Percentiles rank a stretch among this genome's conserved stretches.
Conservation (phyloP, 2,797 vertebrate species). For the Parotocinclus haroldoi region DNA sequence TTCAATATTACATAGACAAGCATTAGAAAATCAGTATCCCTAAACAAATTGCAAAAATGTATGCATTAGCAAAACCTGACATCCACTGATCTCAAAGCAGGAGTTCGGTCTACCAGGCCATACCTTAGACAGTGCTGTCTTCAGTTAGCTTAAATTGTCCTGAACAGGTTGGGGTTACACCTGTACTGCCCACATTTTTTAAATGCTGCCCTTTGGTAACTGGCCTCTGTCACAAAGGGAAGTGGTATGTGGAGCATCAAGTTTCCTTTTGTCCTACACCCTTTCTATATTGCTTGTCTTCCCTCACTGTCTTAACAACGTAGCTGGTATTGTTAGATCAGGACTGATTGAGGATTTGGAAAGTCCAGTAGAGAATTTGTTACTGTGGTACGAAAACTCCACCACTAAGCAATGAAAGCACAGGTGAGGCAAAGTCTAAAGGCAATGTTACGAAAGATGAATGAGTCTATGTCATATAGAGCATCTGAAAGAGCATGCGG, state of each 20-base stretch:
- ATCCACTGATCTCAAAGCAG: conserved; percentile 7
- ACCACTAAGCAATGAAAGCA: background rate
- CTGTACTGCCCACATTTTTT: conserved; percentile 40
- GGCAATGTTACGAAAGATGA: background rate
- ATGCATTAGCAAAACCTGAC: background rate
- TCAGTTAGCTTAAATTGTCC: background rate
- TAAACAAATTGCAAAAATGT: too few species aligned
- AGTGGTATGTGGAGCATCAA: conserved; percentile 49
- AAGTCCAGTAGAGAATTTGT: background rate
- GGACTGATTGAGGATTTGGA: background rate
- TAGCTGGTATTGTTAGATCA: background rate
- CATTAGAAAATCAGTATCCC: too few species aligned
- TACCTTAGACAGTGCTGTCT: conserved; percentile 10
- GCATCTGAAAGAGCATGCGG: conserved; percentile 5
- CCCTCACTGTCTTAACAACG: background rate
- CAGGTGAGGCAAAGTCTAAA: background rate
- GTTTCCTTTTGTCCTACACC: conserved; percentile 33
- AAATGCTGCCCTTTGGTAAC: conserved; percentile 26
- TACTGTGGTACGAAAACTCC: background rate
- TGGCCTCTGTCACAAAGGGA: conserved; percentile 29
- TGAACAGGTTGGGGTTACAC: conserved; percentile 25
- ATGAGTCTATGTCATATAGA: background rate
- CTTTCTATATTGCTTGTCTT: conserved; percentile 27
- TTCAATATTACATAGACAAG: too few species aligned
- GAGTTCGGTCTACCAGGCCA: conserved; percentile 18